A percentile compares a stretch with the other conserved stretches of the same genome.
These are phyloP conservation scores for Gavialis gangeticus DNA, from an alignment of 2,113 vertebrate genomes.

Conservation along the genomic window DNA sequence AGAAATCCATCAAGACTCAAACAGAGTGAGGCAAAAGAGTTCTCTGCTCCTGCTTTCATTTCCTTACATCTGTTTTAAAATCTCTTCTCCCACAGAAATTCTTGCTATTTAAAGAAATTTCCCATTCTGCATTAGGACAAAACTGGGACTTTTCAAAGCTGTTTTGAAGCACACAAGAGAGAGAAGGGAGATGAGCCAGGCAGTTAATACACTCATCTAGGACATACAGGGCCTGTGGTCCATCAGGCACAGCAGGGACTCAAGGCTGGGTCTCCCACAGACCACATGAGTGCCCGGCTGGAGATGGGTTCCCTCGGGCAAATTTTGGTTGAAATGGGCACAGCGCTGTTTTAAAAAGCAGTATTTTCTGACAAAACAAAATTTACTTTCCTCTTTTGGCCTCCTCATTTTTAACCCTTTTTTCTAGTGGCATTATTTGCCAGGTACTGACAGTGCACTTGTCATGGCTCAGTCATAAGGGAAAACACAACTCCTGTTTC, in stretches of 20 bases:
- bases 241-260: neutral
- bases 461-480: neutral
- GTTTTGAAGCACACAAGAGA: neutral
- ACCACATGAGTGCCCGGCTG: neutral
- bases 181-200: neutral
- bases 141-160: neutral
- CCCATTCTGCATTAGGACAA: neutral
- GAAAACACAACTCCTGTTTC: neutral
- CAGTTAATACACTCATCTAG: too few species aligned
- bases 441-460: neutral
- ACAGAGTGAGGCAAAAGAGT: neutral
- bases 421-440: neutral
- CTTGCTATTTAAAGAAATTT: accelerated
- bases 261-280: neutral
- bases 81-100: neutral
- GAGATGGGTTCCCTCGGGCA: neutral
- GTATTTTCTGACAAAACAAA: neutral
- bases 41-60: neutral
- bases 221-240: neutral
- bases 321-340: neutral
- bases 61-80: neutral
- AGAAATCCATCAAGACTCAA: neutral
- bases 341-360: neutral
- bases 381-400: neutral
- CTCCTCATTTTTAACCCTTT: neutral